A percentile compares a stretch with the other conserved stretches of the same genome.
These are phyloP conservation scores for Rallus crepitans DNA, from an alignment of 2,797 vertebrate species.

Conservation along the genomic window DNA sequence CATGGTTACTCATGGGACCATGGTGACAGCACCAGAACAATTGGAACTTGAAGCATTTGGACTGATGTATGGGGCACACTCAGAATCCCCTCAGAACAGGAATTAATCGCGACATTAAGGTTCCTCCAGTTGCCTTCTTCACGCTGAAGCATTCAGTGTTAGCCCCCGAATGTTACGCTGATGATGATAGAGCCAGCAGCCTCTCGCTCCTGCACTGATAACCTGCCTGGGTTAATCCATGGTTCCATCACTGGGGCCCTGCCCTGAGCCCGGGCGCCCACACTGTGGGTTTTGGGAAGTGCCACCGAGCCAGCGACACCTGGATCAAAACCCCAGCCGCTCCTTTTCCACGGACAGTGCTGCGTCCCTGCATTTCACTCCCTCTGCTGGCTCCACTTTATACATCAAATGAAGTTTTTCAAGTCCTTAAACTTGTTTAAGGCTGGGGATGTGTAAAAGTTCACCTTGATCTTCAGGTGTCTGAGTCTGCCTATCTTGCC, in stretches of 20 bases:
- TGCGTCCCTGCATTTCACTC: constrained; percentile 27
- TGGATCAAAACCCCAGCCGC: not conserved
- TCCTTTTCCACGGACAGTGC: not conserved
- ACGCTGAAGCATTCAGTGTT: not conserved
- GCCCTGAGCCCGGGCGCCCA: accelerated
- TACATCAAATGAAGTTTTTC: not conserved
- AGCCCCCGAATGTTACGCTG: not conserved
- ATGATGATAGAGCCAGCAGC: not conserved
- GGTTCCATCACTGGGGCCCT: not conserved
- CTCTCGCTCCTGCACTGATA: not conserved
- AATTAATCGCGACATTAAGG: not conserved
- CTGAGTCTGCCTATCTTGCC: not conserved
- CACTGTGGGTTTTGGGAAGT: not conserved
- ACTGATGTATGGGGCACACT: not conserved
- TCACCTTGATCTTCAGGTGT: not conserved
- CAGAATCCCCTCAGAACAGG: not conserved
- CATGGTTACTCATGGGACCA: not conserved
- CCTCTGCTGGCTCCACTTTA: constrained; percentile 49
- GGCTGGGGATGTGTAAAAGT: not conserved
- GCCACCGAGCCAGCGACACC: not conserved
- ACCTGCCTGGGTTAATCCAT: not conserved
- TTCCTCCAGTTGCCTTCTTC: not conserved
- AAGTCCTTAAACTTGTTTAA: not conserved
- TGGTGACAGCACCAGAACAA: not conserved
- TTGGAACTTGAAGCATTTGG: not conserved